A percentile compares a stretch with the other conserved stretches of the same genome.
Conservation (phyloP, 2,113 vertebrate genomes). For the Trichomycterus rosablanca region DNA sequence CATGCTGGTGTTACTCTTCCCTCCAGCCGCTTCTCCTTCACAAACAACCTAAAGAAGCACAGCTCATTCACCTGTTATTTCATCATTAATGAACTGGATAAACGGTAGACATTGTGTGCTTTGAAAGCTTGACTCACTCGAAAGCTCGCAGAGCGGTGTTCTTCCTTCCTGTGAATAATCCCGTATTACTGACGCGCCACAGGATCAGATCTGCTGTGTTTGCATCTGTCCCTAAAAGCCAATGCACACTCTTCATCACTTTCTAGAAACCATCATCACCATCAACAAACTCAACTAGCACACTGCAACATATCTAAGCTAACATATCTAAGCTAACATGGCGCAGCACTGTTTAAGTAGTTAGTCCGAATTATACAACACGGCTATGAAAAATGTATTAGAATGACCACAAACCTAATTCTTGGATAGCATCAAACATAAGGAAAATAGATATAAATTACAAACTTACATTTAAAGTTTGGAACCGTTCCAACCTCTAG, state of each 20-base stretch:
- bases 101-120: background rate
- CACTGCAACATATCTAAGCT: background rate
- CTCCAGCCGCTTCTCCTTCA: conserved; percentile 37
- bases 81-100: background rate
- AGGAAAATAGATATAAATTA: background rate
- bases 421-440: background rate
- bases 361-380: background rate
- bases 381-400: background rate
- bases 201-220: conserved; percentile 40
- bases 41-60: conserved; percentile 17
- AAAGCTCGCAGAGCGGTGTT: conserved; percentile 38
- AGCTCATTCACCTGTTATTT: background rate
- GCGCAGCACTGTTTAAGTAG: background rate
- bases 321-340: background rate
- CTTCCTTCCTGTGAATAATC: conserved; percentile 39
- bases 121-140: conserved; percentile 24
- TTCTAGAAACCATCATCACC: background rate
- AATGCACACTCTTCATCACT: background rate
- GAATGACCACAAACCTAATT: background rate
- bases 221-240: conserved; percentile 36
- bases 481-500: conserved; percentile 16
- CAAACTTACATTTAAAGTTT: conserved; percentile 36
- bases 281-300: background rate
- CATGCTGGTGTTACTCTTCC: conserved; percentile 38
- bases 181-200: conserved; percentile 34